Evolutionary conservation across 1,140 invertebrate genomes (phyloP).

Genomic region (Diabrotica virgifera): DNA sequence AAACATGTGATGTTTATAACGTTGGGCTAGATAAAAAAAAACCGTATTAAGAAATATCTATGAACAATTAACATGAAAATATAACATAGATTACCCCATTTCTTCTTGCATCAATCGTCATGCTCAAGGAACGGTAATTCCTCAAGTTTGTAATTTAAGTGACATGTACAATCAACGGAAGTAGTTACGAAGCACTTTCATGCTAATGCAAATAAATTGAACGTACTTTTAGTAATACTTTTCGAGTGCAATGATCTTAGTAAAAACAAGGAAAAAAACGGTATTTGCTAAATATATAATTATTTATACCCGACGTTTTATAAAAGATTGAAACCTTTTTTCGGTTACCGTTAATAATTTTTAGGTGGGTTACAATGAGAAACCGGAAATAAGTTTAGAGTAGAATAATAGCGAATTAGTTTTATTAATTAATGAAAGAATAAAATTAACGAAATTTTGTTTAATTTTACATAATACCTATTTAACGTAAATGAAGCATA

Average conservation of each 20-base stretch:
- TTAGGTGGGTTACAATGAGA: not conserved
- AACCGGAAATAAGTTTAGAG: not conserved
- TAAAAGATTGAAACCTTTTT: not conserved
- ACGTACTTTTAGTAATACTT: constrained; percentile 8
- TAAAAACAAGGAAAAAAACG: constrained; percentile 7
- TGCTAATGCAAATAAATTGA: constrained; percentile 8
- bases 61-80: not conserved
- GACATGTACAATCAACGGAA: constrained; percentile 27
- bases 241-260: constrained; percentile 11
- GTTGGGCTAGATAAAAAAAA: too few species aligned
- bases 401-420: too few species aligned
- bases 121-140: constrained; percentile 25
- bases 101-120: constrained; percentile 21
- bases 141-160: constrained; percentile 21
- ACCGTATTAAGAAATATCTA: not conserved
- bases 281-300: constrained; percentile 5
- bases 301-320: not conserved
- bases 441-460: too few species aligned
- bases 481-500: too few species aligned
- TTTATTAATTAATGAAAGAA: too few species aligned
- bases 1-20: too few species aligned
- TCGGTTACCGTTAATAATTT: not conserved
- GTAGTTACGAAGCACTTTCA: constrained; percentile 17
- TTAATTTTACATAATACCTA: too few species aligned
- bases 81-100: not conserved